Conservation (phyloP, 2,797 vertebrate species). For the Danio jaintianensis region DNA sequence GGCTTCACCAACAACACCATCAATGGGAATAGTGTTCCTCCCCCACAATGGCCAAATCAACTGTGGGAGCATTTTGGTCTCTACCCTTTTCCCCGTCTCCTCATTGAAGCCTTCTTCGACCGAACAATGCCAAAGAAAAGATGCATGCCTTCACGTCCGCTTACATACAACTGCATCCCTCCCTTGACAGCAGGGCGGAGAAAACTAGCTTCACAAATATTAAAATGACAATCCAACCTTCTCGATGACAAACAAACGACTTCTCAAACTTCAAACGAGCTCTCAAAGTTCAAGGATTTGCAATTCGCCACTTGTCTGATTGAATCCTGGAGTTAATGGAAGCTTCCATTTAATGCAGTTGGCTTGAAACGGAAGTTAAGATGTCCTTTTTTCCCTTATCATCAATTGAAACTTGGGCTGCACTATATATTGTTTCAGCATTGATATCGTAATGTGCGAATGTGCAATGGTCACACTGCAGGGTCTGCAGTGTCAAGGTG, state of each 20-base stretch:
- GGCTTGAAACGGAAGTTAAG: too few species aligned
- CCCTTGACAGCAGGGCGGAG: constrained; percentile 51
- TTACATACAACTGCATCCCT: constrained; percentile 64
- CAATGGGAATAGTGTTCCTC: constrained; percentile 78
- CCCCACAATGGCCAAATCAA: constrained; percentile 76
- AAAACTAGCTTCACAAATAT: constrained; percentile 58
- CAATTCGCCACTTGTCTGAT: background rate
- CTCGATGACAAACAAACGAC: constrained; percentile 7
- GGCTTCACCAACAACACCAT: constrained; percentile 75
- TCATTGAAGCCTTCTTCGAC: constrained; percentile 72
- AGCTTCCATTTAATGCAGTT: background rate
- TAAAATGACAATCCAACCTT: constrained; percentile 2
- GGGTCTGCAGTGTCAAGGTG: too few species aligned
- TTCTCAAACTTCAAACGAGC: constrained; percentile 2
- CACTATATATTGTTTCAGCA: too few species aligned
- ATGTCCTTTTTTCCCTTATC: too few species aligned
- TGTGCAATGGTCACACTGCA: too few species aligned
- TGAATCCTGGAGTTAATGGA: background rate
- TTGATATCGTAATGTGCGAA: too few species aligned
- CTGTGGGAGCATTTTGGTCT: constrained; percentile 74
- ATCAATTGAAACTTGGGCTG: too few species aligned
- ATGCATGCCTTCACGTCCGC: constrained; percentile 81
- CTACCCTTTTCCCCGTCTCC: constrained; percentile 61
- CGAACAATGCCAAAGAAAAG: constrained; percentile 72
- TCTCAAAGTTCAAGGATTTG: constrained; percentile 15